Percentiles rank a stretch among this genome's conserved stretches.
These are phyloP conservation scores for Perca flavescens DNA, from an alignment of 2,113 vertebrate genomes.

Conservation along the genomic window DNA sequence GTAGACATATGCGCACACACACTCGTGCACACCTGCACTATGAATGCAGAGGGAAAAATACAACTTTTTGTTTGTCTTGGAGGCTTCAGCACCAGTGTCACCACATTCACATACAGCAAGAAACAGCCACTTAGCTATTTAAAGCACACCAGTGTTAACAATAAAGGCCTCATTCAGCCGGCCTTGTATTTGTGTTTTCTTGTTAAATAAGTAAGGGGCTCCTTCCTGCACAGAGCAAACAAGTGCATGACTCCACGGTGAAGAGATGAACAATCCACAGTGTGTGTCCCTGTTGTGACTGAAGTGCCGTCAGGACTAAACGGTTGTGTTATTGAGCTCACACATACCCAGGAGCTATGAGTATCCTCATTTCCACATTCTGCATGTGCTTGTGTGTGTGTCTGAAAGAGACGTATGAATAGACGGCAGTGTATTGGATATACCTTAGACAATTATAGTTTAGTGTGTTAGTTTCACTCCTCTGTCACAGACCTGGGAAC, in stretches of 20 bases:
- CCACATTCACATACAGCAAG: slow-evolving; percentile 44
- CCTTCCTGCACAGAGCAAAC: slow-evolving; percentile 63
- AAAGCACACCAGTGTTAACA: slow-evolving; percentile 60
- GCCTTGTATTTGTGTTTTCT: slow-evolving; percentile 57
- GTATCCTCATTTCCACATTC: slow-evolving; percentile 35
- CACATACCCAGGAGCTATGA: slow-evolving; percentile 30
- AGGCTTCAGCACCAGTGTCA: slow-evolving; percentile 48
- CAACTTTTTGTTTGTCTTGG: slow-evolving; percentile 75
- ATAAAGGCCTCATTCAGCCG: slow-evolving; percentile 60
- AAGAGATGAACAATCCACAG: slow-evolving; percentile 58
- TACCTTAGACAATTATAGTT: slow-evolving; percentile 11
- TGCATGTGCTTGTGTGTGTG: slow-evolving; percentile 28
- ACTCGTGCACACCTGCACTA: slow-evolving; percentile 24
- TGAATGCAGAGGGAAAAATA: slow-evolving; percentile 70
- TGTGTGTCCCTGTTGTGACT: slow-evolving; percentile 58
- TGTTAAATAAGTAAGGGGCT: slow-evolving; percentile 59
- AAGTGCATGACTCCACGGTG: slow-evolving; percentile 42
- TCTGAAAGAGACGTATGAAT: slow-evolving; percentile 20
- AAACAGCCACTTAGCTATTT: slow-evolving; percentile 68
- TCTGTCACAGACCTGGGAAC: slow-evolving; percentile 46
- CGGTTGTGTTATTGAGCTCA: slow-evolving; percentile 19
- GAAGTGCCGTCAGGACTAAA: slow-evolving; percentile 24
- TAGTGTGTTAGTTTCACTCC: slow-evolving; percentile 46
- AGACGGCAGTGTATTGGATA: slow-evolving; percentile 26
- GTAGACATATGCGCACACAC: slow-evolving; percentile 48